Base-by-base conservation (phyloP, 2,113 vertebrate species). In the Scolopax mira region DNA sequence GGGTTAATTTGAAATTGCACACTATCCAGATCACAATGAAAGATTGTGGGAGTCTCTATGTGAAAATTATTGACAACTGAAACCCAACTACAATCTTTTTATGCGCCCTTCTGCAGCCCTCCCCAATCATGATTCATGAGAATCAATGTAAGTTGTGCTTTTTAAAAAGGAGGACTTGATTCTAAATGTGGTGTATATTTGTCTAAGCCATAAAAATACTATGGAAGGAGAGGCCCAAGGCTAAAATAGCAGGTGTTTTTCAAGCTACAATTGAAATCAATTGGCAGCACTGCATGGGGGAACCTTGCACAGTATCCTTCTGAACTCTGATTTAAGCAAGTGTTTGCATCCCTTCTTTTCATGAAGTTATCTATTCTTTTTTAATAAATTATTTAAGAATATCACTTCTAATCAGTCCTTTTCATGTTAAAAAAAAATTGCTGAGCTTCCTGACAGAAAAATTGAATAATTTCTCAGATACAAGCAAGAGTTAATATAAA, bases 171-270 rank as follows among this genome's bases (percentile, higher is more conserved):
- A 64, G 13, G 7, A 27, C n/a, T 55, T 66, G 30, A 64, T 78
- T 64, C 37, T 89, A 73, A 67, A 78, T 73, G 60, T 54, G 33
- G 48, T 39, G 14, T 67, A 12, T 70, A 41, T 58, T 71, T 83
- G 19, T n/a, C 27, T 70, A 61, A 79, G 72, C 58, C 70, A 61
- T 55, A 74, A 78, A 93, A 82, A 55, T n/a, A 44, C 60, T 81
- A 60, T 22, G 14, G 51, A 81, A 90, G 33, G 30, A 85, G 41
- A 85, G 64, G 77, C 62, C 61, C 31, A 83, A 65, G 80, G 84
- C 77, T 93, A 77, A 90, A 89, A 92, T 73, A 75, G 80, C 84
- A 91, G 61, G 61, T 88, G 71, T 78, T 87, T 79, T 85, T 78
- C 79, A 79, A 79, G 74, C 73, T 58, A 66, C 61, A 82, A 66